Evolutionary conservation across 2,797 vertebrate species (phyloP).

Genomic region (Chlorospingus flavigularis): DNA sequence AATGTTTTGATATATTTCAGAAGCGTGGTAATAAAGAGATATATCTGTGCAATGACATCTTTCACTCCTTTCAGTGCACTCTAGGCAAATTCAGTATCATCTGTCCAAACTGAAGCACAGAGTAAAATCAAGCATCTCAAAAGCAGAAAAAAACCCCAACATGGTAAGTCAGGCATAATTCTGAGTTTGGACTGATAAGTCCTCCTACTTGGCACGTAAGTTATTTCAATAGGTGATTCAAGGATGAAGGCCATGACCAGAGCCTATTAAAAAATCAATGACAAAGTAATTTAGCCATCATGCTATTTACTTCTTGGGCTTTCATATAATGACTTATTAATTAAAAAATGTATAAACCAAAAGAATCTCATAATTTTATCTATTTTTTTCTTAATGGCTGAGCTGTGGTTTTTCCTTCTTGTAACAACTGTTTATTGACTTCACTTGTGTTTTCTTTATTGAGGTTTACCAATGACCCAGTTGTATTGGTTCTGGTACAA

Average conservation of each 20-base stretch:
- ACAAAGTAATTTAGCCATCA: background rate
- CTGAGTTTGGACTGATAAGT: background rate
- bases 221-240: background rate
- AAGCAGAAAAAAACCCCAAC: background rate
- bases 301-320: background rate
- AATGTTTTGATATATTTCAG: conserved; percentile 11
- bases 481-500: background rate
- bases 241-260: background rate
- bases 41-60: background rate
- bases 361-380: background rate
- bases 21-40: background rate
- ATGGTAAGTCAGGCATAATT: background rate
- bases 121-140: background rate
- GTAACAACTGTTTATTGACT: background rate
- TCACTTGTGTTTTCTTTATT: background rate
- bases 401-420: background rate
- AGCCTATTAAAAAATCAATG: background rate
- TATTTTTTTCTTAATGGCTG: background rate
- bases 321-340: background rate
- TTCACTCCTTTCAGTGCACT: background rate
- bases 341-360: background rate
- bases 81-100: background rate
- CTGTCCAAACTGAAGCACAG: background rate
- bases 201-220: background rate
- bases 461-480: background rate